Evolutionary conservation across 2,113 vertebrate species (phyloP).

Genomic region (Harpagus bidentatus): DNA sequence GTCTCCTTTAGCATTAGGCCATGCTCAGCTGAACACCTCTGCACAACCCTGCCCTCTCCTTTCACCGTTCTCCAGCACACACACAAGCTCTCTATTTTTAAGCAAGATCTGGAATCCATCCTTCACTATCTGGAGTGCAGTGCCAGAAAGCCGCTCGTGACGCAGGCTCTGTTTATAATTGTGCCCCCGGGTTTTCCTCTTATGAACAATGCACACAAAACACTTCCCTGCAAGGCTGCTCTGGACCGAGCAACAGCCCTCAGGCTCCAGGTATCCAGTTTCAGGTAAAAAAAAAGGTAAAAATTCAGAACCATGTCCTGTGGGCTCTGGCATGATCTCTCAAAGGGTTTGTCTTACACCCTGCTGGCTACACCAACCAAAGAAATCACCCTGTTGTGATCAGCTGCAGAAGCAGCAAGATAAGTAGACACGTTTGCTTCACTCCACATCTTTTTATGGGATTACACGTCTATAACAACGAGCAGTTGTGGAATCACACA

Average conservation of each 20-base stretch:
- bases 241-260: background rate
- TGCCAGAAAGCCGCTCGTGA: background rate
- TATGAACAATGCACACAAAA: background rate
- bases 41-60: background rate
- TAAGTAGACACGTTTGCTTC: background rate
- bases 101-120: conserved; percentile 15
- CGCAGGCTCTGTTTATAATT: conserved; percentile 32
- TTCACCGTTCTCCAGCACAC: background rate
- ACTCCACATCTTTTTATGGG: background rate
- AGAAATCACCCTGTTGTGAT: background rate
- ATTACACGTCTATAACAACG: background rate
- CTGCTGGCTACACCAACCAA: background rate
- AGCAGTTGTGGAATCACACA: background rate
- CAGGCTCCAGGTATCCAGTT: background rate
- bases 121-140: background rate
- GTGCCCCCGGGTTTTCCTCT: conserved; percentile 42
- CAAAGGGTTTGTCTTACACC: background rate
- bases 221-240: background rate
- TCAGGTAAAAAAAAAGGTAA: background rate
- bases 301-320: background rate
- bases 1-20: background rate
- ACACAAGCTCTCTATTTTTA: conserved; percentile 30
- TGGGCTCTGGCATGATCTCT: background rate
- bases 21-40: rapidly evolving
- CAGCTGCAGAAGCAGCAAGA: background rate